Base-by-base conservation (phyloP, 2,113 vertebrate species). In the Poeciliopsis prolifica region DNA sequence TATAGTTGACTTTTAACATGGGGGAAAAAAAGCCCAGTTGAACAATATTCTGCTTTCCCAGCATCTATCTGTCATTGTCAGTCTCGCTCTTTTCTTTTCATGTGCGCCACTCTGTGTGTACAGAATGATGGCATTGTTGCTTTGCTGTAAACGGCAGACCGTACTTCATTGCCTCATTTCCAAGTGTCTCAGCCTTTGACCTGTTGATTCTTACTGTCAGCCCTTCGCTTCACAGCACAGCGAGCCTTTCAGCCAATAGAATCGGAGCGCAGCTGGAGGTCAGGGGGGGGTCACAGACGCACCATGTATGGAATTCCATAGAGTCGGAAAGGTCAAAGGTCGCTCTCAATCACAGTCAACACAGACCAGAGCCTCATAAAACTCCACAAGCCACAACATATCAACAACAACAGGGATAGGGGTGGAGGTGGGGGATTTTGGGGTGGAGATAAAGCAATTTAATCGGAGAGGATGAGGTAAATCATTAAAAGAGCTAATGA, bases 231-330 rank as follows among this genome's bases (percentile, higher is more conserved):
- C 44, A 44, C 72, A 76, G 86, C 76, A 84, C 80, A 78, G 87
- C 65, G 71, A 83, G 82, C 78, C 88, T 86, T 87, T 91, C 80
- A 82, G 87, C 90, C 90, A 91, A 94, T 90, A 83, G 88, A 88
- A 88, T 83, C 76, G 65, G 77, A 67, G 70, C 81, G 10, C 80
- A 85, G 76, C 80, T 74, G 60, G 71, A 75, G 92, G 92, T 91
- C 70, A 65, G 70, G 19, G 29, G 29, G 29, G 69, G 91, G 88
- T 84, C 88, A 82, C 76, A 72, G 80, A 86, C 77, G 35, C 85
- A 80, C 84, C 86, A 86, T 93, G 92, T 89, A 93, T 86, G 87
- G 90, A 94, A 93, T 92, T 94, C 91, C 90, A 90, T 71, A 90
- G 78, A 92, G 75, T 84, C 66, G 3, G 61, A 80, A 74, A 79